Evolutionary conservation across 1,140 invertebrate genomes (phyloP), one percentile per base, ranked within the genome.

Genomic region (Tetramorium alpestre): DNA sequence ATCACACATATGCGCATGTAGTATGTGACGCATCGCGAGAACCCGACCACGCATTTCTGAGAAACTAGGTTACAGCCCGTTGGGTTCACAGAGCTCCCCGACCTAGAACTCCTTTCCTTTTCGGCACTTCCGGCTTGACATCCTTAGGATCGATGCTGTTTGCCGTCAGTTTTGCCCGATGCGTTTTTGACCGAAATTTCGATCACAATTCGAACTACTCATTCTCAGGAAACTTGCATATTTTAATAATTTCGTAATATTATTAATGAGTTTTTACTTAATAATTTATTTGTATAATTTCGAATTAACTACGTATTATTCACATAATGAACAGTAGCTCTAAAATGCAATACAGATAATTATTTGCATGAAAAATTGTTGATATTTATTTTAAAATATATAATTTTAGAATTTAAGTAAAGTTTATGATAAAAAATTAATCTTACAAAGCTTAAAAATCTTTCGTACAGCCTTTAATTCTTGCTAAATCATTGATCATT

Each of bases 61-160:
- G 77, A 86, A 86, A 86, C 76, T 86, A 51, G 85, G 85, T 86
- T 86, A 82, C 22, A 51, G 64, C 33, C 65, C 41, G 41, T 18
- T 25, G 47, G 64, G 51, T 49, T 81, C 77, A 44, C 65, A 54
- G 41, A 82, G 65, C 54, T 0, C 54, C 25, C 11, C 85, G 85
- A 82, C 77, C 85, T 86, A 86, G 85, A 86, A 82, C 85, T 82
- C 54, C 41, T 70, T 86, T 86, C 77, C 85, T 72, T 86, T 69
- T 60, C 41, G 77, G 65, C 47, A 62, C 22, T 86, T 86, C 85
- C 85, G 85, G 77, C 62, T 49, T 64, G 62, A 54, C 49, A 64
- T 86, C 28, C 33, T 82, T 51, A 62, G 67, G 51, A 86, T 86
- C 65, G 54, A 86, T 82, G 38, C n/a, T 16, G 54, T 41, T 33